Evolutionary conservation across 2,113 vertebrate species (phyloP), one percentile per base, ranked within the genome.

Genomic region (Hiodon alosoides): DNA sequence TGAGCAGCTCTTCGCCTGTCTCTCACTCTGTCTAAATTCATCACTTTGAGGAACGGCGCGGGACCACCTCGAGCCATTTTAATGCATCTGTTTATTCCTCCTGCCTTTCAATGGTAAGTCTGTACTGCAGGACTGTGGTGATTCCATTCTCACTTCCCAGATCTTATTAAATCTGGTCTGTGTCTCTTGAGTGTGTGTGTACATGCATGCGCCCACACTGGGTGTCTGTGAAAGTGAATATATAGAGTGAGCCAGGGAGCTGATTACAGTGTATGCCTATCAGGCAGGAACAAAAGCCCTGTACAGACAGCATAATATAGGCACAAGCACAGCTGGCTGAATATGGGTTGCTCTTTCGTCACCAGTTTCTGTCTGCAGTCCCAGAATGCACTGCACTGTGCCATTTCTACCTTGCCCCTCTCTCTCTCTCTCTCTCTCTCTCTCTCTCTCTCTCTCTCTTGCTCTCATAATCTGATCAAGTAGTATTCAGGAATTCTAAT

Each of bases 261-360:
- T 90, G 88, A 89, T 89, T 90, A 87, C 84, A 87, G 86, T 85
- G 84, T 86, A 80, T 87, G 86, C 84, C 84, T 86, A 83, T 89
- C 81, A 87, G 85, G 31, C 31, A 31, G 31, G 31, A 31, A 90
- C 88, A 91, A 91, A 92, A 90, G 89, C 84, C 83, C 79, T 90
- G 89, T 88, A 90, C 84, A 89, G 86, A 87, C 89, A 90, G 89
- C 90, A 91, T 77, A 89, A 89, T 85, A 85, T 77, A 69, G 80
- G 83, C 81, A 85, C 74, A 90, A 85, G 87, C 83, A 80, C 82
- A 83, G 84, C 84, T 85, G 86, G 86, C 85, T 89, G 79, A 88
- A 84, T 85, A 83, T 80, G 85, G 81, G 76, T 72, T 74, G 81
- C 79, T 77, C 14, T 16, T 64, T 13, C 7, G 3, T 16, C 17